Base-by-base conservation (phyloP, 2,888 invertebrate species). In the Microdon myrmicae region DNA sequence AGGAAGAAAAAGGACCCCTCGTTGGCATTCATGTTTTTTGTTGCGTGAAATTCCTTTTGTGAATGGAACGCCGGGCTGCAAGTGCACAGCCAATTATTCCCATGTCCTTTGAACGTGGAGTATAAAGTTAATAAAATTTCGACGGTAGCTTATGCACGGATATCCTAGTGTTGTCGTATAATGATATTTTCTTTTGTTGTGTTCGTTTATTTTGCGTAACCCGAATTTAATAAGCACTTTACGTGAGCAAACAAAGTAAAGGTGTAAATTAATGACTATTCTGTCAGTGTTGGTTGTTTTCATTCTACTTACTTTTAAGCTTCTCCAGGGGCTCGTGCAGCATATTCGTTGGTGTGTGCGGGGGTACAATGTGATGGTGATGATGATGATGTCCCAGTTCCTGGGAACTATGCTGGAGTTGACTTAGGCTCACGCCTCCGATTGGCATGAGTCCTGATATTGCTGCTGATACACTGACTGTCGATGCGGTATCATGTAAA, bases 261-360 rank as follows among this genome's bases (percentile, higher is more conserved):
- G n/a, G n/a, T 17, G 23, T 28, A 19, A 13, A 48, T 10, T 23
- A 48, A 48, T 39, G 25, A 41, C n/a, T n/a, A n/a, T n/a, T n/a
- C n/a, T 10, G 4, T 13, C 17, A 54, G 17, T 39, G 31, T n/a
- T n/a, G n/a, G n/a, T n/a, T n/a, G n/a, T n/a, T n/a, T n/a, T n/a
- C n/a, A n/a, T 31, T 25, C 10, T 58, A 80, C 80, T 80, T 77
- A 86, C 88, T 85, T 86, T 88, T 88, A 72, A 88, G 83, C 80
- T 88, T 88, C 82, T 88, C 88, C 71, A 88, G 76, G 16, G 88
- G 88, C 76, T 88, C 88, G 74, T 87, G 86, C 23, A 71, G 53
- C 43, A 70, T 68, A 53, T 77, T 78, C 14, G 69, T 68, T 45
- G 80, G 77, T 64, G 86, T 84, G 72, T 86, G 86, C 38, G 83